Conservation (phyloP, 1,140 invertebrate genomes). For the Diuraphis noxia region DNA sequence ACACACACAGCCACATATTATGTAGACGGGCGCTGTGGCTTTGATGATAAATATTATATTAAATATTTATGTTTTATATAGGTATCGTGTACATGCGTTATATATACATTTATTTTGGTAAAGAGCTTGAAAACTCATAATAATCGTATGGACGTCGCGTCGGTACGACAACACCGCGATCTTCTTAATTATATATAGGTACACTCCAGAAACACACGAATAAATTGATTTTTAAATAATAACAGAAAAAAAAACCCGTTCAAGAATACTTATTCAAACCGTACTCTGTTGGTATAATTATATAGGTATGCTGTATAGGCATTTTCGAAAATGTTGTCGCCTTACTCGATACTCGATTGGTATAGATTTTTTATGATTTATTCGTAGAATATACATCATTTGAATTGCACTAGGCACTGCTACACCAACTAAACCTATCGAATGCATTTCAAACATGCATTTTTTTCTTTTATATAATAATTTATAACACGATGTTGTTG, state of each 20-base stretch:
- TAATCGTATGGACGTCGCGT: neutral
- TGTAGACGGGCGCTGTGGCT: neutral
- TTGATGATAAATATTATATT: neutral
- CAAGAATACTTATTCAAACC: neutral
- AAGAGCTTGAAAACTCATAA: neutral
- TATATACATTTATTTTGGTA: neutral
- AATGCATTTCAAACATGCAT: too few relatives aligned
- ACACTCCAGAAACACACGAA: neutral
- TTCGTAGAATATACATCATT: neutral
- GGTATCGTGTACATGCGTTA: neutral
- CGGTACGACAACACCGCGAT: neutral
- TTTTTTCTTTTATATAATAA: neutral
- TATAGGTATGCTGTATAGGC: neutral
- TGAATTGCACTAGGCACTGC: neutral
- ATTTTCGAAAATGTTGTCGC: neutral
- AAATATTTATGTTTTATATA: neutral
- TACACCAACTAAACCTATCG: too few relatives aligned
- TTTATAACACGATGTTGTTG: too few relatives aligned
- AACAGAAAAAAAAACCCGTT: neutral
- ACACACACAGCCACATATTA: too few relatives aligned
- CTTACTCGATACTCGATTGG: neutral
- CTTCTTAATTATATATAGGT: neutral
- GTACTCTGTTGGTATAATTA: neutral
- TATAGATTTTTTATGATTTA: neutral
- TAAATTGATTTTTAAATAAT: conserved; percentile 6